Percentiles rank a stretch among this genome's conserved stretches.
phyloP scores from a whole-genome alignment of 2,113 vertebrate genomes.

The Rhinolophus sinicus region DNA sequence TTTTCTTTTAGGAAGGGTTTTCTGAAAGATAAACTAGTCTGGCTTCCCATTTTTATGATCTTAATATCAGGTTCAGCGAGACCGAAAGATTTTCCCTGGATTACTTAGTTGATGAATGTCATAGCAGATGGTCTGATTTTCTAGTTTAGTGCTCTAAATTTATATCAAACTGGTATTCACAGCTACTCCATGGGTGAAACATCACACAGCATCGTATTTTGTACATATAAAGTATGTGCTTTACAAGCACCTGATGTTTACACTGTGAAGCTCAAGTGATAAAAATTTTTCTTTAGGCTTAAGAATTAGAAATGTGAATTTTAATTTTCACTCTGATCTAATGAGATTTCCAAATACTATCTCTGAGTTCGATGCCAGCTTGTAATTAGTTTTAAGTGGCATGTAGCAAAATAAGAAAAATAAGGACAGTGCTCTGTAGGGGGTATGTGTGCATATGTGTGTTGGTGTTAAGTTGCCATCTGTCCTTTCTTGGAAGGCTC shows the following conservation, averaged over 20 bases:
- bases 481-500: background rate
- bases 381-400: background rate
- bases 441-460: no score
- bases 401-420: background rate
- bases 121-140: constrained; percentile 66
- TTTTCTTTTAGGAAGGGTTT: background rate
- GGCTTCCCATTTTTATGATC: background rate
- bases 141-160: constrained; percentile 59
- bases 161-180: constrained; percentile 47
- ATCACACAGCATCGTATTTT: background rate
- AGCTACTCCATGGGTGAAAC: constrained; percentile 13
- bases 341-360: background rate
- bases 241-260: background rate
- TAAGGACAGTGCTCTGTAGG: background rate
- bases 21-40: background rate
- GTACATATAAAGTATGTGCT: background rate
- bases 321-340: constrained; percentile 13
- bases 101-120: constrained; percentile 67
- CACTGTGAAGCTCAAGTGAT: background rate
- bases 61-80: background rate
- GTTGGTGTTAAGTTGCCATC: background rate
- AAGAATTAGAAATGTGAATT: constrained; percentile 2
- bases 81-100: background rate
- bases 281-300: background rate
- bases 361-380: background rate